Base-by-base conservation (phyloP, 2,113 vertebrate genomes). In the Dinomys branickii region DNA sequence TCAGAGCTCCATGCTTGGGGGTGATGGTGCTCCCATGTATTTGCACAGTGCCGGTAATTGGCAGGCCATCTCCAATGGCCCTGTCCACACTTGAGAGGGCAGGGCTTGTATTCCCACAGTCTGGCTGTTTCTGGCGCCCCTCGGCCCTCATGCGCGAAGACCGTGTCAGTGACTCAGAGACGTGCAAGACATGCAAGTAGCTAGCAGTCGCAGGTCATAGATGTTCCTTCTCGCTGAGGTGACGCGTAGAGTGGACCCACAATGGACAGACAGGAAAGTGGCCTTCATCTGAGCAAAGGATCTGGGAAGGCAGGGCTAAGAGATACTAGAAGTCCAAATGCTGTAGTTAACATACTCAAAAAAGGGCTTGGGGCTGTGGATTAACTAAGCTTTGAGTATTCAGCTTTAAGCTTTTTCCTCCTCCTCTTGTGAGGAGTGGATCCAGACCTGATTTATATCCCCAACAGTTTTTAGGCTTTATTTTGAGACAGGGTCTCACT, bases 61-160 rank as follows among this genome's bases (percentile, higher is more conserved):
- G 7, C 91, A 91, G 83, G 69, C 26, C 30, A 16, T 44, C 71
- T 28, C 73, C 24, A 28, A 24, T 1, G 10, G 22, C 24, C 1
- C 67, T 77, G 41, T 47, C 4, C 10, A 11, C 26, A n/a, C 56
- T 1, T 2, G 80, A 75, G 67, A 14, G 3, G 47, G 3, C 5
- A 81, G 13, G 19, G 5, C 61, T 19, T 75, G 28, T 71, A 2
- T 80, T 77, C 56, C 24, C n/a, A 41, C 4, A 71, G 81, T 86
- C 5, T 10, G 58, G 73, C 69, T 85, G 8, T 77, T 94, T 88
- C 80, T 98, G 50, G 24, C 14, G 33, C 6, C 61, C 38, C 50
- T 73, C 59, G 91, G 81, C 58, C 22, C 86, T 24, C 96, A 82
- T 85, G 78, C 96, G 59, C 91, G 96, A 98, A 96, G 94, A 97